Percentiles rank a stretch among this genome's conserved stretches.
Evolutionary conservation across 2,888 invertebrate species (phyloP).

Genomic region (Brachyopa scutellaris): DNA sequence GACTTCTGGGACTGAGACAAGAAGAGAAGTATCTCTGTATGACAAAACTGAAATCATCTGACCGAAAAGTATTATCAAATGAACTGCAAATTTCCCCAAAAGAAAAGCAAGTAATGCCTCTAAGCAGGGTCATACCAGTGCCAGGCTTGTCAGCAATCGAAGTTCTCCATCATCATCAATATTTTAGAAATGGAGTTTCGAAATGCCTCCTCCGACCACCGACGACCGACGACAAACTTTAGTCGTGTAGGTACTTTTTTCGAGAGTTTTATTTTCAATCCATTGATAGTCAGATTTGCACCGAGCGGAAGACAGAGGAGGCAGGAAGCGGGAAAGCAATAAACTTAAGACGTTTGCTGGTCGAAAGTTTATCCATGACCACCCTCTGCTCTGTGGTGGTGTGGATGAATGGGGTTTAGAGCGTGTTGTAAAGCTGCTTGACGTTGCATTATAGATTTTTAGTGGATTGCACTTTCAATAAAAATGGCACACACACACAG

Average conservation of each 20-base stretch:
- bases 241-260: conserved; percentile 3
- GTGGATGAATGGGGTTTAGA: conserved; percentile 52
- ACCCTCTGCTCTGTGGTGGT: conserved; percentile 5
- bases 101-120: conserved; percentile 1
- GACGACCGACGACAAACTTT: conserved; percentile 58
- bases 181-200: conserved; percentile 44
- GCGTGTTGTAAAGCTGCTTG: conserved; percentile 63
- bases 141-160: conserved; percentile 5
- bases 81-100: conserved; percentile 62
- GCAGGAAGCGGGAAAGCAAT: conserved; percentile 50
- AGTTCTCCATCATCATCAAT: conserved; percentile 66
- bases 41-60: conserved; percentile 49
- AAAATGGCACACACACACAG: conserved; percentile 5
- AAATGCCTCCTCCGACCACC: background rate
- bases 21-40: too few species aligned
- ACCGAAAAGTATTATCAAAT: conserved; percentile 66
- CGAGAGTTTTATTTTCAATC: conserved; percentile 38
- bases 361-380: conserved; percentile 51
- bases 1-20: background rate
- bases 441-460: conserved; percentile 66
- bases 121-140: conserved; percentile 7
- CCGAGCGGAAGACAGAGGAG: conserved; percentile 13
- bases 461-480: conserved; percentile 65
- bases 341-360: conserved; percentile 64
- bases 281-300: conserved; percentile 50